Base-by-base conservation (phyloP, 1,140 invertebrate genomes). In the Listronotus bonariensis region DNA sequence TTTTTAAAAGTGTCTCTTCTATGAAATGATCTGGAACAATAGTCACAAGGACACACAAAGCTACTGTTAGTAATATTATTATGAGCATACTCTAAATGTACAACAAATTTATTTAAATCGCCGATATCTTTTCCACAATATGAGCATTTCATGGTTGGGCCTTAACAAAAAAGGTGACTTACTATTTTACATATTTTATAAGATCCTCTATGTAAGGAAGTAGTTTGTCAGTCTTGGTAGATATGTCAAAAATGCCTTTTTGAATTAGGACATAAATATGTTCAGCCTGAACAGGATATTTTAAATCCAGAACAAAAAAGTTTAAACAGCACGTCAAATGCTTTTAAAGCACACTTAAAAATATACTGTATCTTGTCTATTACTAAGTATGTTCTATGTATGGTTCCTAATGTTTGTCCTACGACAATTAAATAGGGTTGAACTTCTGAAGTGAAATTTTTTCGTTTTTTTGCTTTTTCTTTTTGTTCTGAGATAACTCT, bases 181-280 rank as follows among this genome's bases (percentile, higher is more conserved):
- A 26, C 20, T 26, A 26, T 26, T 26, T 26, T 26, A 26, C 20
- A 26, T 26, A 26, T 26, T 26, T 26, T 26, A 26, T 26, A 26
- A 26, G 20, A 26, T 26, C 20, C 20, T 26, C 20, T 26, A 26
- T 26, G 20, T 26, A 26, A 26, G 20, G 20, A 26, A 26, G 20
- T 26, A 26, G 20, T 46, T 46, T 46, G 43, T 14, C 14, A 3
- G 2, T 12, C 1, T 10, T 8, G 51, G 36, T 14, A 34, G 51
- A 31, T 32, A 53, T 53, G 6, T 53, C 32, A 36, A 32, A 53
- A 14, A 53, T 53, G 31, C 31, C 42, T 17, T 59, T 41, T 51
- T 59, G 57, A 40, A 59, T 59, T 48, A 59, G 32, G 11, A 40
- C 20, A n/a, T 43, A 59, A 59, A 59, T 59, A 26, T 59, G 45